These are phyloP conservation scores for Rhinoraja longicauda DNA, from an alignment of 2,797 vertebrate species.

Conservation along the genomic window DNA sequence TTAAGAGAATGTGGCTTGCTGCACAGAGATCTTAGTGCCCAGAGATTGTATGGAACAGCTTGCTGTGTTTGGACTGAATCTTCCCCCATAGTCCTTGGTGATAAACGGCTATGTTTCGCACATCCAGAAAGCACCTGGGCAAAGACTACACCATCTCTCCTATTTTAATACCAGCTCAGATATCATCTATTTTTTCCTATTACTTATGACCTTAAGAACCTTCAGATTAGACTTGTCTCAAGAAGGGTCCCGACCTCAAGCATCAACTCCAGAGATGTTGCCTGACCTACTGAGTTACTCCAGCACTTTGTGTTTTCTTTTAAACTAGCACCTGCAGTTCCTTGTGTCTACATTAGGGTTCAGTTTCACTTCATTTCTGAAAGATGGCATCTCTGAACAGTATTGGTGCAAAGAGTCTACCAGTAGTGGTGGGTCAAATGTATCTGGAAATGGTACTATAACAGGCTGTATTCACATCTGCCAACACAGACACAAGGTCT, in stretches of 20 bases:
- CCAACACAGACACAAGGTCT: constrained; percentile 26
- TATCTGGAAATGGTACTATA: constrained; percentile 21
- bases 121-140: too few relatives aligned
- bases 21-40: too few relatives aligned
- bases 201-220: too few relatives aligned
- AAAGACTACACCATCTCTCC: not conserved
- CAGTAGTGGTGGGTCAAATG: not conserved
- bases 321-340: too few relatives aligned
- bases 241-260: too few relatives aligned
- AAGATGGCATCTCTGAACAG: not conserved
- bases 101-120: not conserved
- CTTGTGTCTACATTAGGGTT: not conserved
- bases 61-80: not conserved
- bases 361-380: not conserved
- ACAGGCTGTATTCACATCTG: constrained; percentile 22
- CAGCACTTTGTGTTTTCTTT: too few relatives aligned
- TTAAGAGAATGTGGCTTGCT: not conserved
- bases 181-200: not conserved
- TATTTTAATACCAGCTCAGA: too few relatives aligned
- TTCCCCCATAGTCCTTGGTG: too few relatives aligned
- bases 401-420: not conserved
- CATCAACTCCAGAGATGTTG: too few relatives aligned
- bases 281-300: too few relatives aligned
- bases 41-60: not conserved
- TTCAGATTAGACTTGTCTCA: too few relatives aligned